Base-by-base conservation (phyloP, 2,888 invertebrate species). In the Drosophila ustulata region DNA sequence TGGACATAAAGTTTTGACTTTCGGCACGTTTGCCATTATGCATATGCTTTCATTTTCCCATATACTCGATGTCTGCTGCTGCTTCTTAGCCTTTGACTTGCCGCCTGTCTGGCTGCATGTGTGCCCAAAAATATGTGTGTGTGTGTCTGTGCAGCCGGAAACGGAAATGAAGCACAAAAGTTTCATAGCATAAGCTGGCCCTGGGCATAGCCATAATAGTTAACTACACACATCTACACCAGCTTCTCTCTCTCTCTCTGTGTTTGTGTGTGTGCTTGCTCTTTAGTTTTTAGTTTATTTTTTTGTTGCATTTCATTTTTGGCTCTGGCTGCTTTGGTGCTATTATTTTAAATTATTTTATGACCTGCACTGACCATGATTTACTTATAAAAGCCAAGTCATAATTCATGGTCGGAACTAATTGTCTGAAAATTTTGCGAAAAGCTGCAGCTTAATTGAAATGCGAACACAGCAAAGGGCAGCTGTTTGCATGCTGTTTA, bases 101-200 rank as follows among this genome's bases (percentile, higher is more conserved):
- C 47, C 43, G 55, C 53, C 66, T 71, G 50, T 51, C 49, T 61
- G 56, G 50, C 45, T 55, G 49, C 52, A 70, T 57, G 39, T 53
- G 13, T 62, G 43, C 23, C 30, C 43, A 28, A 4, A 37, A 43
- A 43, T 62, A 26, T 53, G 59, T 68, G 46, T 46, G 37, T 62
- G 62, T 69, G 49, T 66, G 56, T 78, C 62, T 68, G 68, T 72
- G 81, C 72, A 72, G 71, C 53, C 75, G 85, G 84, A 87, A 87
- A 70, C 82, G 85, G 89, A 87, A 85, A 87, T 89, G 81, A 89
- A 87, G 76, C 88, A 79, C 84, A 83, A 87, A 89, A 89, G 81
- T 85, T 89, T 58, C 76, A 72, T 63, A 66, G 71, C 73, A 76
- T 69, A 82, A 79, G 76, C 71, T 66, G 52, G 68, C 72, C 47